Conservation (phyloP, 2,888 invertebrate genomes). For the Graphium colonna region DNA sequence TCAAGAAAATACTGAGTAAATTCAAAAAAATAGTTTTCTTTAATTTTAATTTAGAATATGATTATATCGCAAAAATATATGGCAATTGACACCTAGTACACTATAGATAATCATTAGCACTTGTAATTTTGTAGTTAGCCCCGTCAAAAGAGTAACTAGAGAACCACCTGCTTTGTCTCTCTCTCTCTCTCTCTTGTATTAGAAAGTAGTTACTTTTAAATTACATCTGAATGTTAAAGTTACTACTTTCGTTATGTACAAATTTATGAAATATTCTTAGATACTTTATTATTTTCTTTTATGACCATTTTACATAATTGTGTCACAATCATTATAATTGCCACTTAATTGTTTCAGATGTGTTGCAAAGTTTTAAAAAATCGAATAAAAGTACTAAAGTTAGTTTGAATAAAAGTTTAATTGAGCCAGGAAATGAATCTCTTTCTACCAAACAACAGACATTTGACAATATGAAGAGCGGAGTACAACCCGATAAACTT, state of each 20-base stretch:
- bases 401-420: conserved; percentile 47
- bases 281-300: neutral
- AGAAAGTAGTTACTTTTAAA: neutral
- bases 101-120: no score
- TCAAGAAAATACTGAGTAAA: no score
- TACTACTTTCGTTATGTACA: no score
- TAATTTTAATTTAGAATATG: no score
- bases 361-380: conserved; percentile 35
- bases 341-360: conserved; percentile 36
- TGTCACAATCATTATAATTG: neutral
- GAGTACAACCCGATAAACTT: conserved; percentile 32
- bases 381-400: conserved; percentile 37
- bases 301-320: neutral
- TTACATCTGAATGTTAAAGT: no score
- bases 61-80: no score
- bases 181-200: no score
- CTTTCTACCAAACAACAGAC: conserved; percentile 39
- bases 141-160: no score
- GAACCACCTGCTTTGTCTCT: no score
- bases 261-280: neutral
- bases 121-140: no score
- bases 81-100: no score
- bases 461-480: conserved; percentile 34
- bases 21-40: no score
- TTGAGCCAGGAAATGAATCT: conserved; percentile 46